A percentile compares a stretch with the other conserved stretches of the same genome.
phyloP scores from a whole-genome alignment of 2,888 invertebrate genomes.

The Baccha elongata region DNA sequence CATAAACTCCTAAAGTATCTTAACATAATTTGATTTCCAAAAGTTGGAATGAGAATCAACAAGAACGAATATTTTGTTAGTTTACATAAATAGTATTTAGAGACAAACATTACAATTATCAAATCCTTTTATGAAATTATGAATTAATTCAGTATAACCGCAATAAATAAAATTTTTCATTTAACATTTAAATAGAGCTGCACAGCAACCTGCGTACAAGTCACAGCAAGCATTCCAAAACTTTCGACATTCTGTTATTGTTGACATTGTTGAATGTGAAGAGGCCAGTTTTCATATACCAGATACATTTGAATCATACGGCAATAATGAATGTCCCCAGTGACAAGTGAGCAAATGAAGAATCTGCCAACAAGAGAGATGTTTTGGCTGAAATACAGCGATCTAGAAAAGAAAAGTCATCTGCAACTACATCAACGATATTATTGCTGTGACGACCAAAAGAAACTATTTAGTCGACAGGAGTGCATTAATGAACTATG shows the following conservation, averaged over 20 bases:
- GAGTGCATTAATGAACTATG: conserved; percentile 93
- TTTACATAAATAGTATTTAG: too few relatives aligned
- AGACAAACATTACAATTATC: too few relatives aligned
- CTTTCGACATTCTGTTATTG: conserved; percentile 83
- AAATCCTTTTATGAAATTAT: too few relatives aligned
- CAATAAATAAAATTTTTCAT: background rate
- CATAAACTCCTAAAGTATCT: too few relatives aligned
- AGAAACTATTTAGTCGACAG: conserved; percentile 89
- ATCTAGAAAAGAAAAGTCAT: conserved; percentile 87
- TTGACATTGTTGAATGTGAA: conserved; percentile 87
- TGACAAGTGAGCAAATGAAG: conserved; percentile 90
- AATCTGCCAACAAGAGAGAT: conserved; percentile 88
- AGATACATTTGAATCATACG: conserved; percentile 86
- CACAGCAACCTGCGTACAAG: conserved; percentile 78
- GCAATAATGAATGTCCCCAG: conserved; percentile 87
- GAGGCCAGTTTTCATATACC: conserved; percentile 88
- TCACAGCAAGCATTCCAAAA: conserved; percentile 41
- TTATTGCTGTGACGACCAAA: conserved; percentile 86
- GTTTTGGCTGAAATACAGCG: conserved; percentile 90
- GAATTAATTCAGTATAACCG: too few relatives aligned
- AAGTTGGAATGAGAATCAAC: too few relatives aligned
- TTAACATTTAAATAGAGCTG: conserved; percentile 80
- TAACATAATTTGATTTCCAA: too few relatives aligned
- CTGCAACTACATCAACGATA: conserved; percentile 83
- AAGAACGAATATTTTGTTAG: too few relatives aligned